Conservation (phyloP, 2,113 vertebrate species). For the Cinclus mexicanus region DNA sequence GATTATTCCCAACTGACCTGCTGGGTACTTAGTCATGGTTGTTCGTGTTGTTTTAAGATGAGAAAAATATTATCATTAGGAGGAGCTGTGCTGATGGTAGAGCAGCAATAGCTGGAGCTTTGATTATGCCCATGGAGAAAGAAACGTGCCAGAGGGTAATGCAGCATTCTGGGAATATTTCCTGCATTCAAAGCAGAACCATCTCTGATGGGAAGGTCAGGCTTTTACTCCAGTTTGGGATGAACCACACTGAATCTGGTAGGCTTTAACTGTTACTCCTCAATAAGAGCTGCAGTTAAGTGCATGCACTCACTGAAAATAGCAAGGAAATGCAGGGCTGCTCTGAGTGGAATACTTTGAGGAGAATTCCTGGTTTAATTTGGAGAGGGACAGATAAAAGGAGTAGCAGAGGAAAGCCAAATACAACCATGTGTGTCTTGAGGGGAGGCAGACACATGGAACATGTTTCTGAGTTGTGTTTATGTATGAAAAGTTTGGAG, state of each 20-base stretch:
- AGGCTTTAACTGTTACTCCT: neutral
- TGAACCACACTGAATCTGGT: neutral
- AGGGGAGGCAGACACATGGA: rapidly evolving
- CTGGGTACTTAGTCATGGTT: constrained; percentile 8
- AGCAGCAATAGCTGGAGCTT: neutral
- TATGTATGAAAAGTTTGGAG: neutral
- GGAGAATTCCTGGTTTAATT: neutral
- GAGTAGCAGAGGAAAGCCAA: neutral
- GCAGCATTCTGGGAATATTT: neutral
- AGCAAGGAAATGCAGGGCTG: neutral
- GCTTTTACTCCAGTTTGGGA: neutral
- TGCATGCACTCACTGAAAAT: rapidly evolving
- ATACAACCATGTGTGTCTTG: neutral
- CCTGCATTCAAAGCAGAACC: neutral
- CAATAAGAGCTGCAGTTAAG: neutral
- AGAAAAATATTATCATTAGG: constrained; percentile 39
- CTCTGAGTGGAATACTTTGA: neutral
- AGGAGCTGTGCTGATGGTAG: neutral
- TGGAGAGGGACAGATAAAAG: neutral
- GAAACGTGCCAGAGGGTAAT: neutral
- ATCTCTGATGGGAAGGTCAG: neutral
- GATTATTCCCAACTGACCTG: constrained; percentile 9
- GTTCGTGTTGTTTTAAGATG: neutral
- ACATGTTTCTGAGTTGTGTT: neutral
- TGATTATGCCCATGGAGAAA: neutral